Conservation (phyloP, 2,113 vertebrate species). For the Hyperoodon ampullatus region DNA sequence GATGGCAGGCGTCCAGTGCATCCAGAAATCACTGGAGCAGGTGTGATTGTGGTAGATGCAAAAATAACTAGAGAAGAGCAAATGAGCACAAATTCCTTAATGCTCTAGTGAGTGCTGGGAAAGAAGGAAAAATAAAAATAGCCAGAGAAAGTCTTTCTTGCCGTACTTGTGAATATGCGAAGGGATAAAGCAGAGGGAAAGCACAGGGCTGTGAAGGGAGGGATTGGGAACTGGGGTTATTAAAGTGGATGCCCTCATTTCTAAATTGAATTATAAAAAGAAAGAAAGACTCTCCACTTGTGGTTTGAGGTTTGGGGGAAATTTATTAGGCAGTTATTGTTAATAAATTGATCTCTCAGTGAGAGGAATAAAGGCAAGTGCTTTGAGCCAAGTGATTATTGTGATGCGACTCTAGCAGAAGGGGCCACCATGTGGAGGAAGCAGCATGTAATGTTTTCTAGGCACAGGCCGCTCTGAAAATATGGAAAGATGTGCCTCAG, state of each 20-base stretch:
- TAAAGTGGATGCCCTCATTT: neutral
- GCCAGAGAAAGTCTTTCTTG: neutral
- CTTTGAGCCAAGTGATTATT: neutral
- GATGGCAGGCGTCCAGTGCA: neutral
- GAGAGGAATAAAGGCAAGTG: neutral
- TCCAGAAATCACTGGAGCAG: slow-evolving; percentile 41
- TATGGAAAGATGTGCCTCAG: neutral
- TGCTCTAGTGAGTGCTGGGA: neutral
- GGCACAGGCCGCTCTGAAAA: neutral
- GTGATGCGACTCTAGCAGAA: neutral
- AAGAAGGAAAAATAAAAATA: neutral
- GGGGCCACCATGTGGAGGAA: neutral
- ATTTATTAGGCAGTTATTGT: neutral
- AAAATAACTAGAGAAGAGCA: slow-evolving; percentile 45
- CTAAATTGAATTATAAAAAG: neutral
- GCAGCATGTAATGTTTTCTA: neutral
- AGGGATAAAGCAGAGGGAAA: neutral
- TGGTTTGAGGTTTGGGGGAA: neutral
- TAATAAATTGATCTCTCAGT: neutral
- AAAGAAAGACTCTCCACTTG: neutral
- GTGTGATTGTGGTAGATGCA: slow-evolving; percentile 10
- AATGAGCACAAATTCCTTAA: neutral
- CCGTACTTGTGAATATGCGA: neutral
- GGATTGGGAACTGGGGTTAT: neutral
- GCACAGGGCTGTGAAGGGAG: neutral